Percentiles rank a stretch among this genome's conserved stretches.
These are phyloP conservation scores for Temnothorax ravouxi DNA, from an alignment of 2,888 invertebrate species.

Conservation along the genomic window DNA sequence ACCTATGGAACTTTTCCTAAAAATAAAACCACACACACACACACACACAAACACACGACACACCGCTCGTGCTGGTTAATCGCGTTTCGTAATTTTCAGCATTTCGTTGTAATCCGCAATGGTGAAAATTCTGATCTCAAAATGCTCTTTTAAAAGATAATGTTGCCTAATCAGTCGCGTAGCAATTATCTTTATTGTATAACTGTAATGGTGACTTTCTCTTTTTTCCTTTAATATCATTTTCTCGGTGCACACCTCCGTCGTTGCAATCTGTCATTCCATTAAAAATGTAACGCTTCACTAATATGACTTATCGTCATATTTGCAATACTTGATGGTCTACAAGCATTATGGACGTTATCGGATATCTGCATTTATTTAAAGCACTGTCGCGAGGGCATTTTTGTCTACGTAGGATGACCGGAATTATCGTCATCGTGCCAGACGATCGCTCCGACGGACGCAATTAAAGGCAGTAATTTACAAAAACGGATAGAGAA, in stretches of 20 bases:
- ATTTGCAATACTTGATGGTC: conserved; percentile 25
- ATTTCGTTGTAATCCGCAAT: conserved; percentile 29
- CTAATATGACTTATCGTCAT: conserved; percentile 18
- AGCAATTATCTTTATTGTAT: conserved; percentile 16
- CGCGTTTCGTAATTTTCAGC: conserved; percentile 59
- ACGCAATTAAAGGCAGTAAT: conserved; percentile 69
- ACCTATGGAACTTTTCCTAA: conserved; percentile 45
- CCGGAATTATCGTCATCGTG: conserved; percentile 58
- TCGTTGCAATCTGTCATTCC: neutral
- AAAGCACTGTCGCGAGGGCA: neutral
- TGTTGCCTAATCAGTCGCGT: conserved; percentile 56
- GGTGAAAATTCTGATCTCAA: conserved; percentile 51
- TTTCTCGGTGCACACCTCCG: neutral
- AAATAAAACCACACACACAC: neutral
- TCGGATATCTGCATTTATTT: conserved; percentile 43
- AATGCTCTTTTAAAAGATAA: conserved; percentile 56
- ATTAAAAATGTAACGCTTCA: conserved; percentile 30
- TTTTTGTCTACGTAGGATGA: conserved; percentile 54
- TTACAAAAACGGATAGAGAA: conserved; percentile 33
- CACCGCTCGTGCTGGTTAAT: conserved; percentile 41
- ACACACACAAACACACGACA: neutral
- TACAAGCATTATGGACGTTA: conserved; percentile 35
- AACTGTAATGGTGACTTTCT: neutral
- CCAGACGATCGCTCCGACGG: conserved; percentile 53
- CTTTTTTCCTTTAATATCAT: neutral